These are phyloP conservation scores for Siderastrea siderea DNA, from an alignment of 92 coral and sea anemone genomes.

Conservation along the genomic window DNA sequence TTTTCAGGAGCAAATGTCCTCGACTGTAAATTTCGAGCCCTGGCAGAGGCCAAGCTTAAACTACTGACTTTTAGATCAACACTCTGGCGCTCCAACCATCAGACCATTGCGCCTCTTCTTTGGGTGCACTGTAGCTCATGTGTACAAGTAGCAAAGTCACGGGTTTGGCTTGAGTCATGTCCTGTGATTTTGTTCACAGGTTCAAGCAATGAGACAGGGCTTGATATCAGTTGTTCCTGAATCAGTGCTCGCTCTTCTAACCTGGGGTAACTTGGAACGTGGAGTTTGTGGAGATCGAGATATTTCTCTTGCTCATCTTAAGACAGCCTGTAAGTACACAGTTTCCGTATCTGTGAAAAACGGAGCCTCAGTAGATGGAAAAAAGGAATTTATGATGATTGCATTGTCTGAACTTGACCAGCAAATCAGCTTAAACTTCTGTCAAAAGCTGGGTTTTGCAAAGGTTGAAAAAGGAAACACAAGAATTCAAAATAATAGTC, in stretches of 20 bases:
- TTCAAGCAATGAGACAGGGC: slow-evolving; percentile 87
- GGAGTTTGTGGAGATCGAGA: slow-evolving; percentile 97
- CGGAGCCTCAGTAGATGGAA: not conserved
- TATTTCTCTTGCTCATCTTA: slow-evolving; percentile 85
- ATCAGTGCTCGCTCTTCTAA: slow-evolving; percentile 84
- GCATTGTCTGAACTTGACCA: not conserved
- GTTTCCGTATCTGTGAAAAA: too few relatives aligned
- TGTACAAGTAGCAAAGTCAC: too few relatives aligned
- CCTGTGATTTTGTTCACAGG: slow-evolving; percentile 52
- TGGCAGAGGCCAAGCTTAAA: too few relatives aligned
- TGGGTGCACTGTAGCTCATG: too few relatives aligned
- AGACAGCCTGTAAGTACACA: slow-evolving; percentile 84
- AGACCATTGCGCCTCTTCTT: too few relatives aligned
- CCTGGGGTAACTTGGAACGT: slow-evolving; percentile 91
- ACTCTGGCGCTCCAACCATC: too few relatives aligned
- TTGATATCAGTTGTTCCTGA: slow-evolving; percentile 87
- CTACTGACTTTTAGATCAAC: too few relatives aligned
- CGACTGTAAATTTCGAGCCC: too few relatives aligned
- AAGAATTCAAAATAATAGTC: too few relatives aligned
- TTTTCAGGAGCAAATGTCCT: too few relatives aligned
- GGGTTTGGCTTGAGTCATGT: not conserved
- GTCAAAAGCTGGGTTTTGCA: not conserved
- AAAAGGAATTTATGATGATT: not conserved
- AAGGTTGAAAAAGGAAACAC: too few relatives aligned
- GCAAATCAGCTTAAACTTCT: not conserved